These are phyloP conservation scores for Criorhina ranunculi DNA, from an alignment of 2,888 invertebrate genomes.

Conservation along the genomic window DNA sequence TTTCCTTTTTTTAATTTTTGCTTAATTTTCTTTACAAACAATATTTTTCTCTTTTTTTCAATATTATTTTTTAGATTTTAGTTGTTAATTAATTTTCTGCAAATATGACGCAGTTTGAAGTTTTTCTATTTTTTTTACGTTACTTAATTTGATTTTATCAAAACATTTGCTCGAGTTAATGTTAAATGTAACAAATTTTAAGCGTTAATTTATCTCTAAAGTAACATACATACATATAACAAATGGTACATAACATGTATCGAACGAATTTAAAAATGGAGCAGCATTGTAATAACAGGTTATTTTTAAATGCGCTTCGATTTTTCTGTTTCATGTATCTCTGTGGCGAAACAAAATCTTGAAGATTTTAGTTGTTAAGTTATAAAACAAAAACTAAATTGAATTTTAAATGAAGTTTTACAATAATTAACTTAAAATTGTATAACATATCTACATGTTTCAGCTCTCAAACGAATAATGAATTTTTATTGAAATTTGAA, in stretches of 20 bases:
- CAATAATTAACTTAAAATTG: background rate
- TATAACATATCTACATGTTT: background rate
- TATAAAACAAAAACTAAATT: conserved; percentile 45
- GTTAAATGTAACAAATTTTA: conserved; percentile 72
- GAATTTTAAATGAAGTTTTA: conserved; percentile 58
- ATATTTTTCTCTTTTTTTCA: conserved; percentile 17
- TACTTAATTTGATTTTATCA: conserved; percentile 35
- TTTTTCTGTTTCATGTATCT: conserved; percentile 70
- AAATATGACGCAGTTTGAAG: conserved; percentile 63
- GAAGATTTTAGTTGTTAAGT: conserved; percentile 59
- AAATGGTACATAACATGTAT: conserved; percentile 66
- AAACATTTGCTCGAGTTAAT: conserved; percentile 66
- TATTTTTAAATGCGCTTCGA: conserved; percentile 27
- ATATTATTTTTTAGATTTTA: conserved; percentile 19
- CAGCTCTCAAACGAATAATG: conserved; percentile 10
- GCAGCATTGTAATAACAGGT: conserved; percentile 30
- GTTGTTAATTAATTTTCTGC: conserved; percentile 60
- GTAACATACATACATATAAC: conserved; percentile 18
- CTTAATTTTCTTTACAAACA: conserved; percentile 41
- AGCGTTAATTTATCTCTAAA: conserved; percentile 68
- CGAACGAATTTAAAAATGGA: conserved; percentile 35
- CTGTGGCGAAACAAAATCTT: conserved; percentile 60
- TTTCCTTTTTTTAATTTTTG: conserved; percentile 37
- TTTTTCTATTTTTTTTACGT: conserved; percentile 45
- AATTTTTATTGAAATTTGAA: conserved; percentile 29